Evolutionary conservation across 2,113 vertebrate genomes (phyloP).

Genomic region (Otis tarda): DNA sequence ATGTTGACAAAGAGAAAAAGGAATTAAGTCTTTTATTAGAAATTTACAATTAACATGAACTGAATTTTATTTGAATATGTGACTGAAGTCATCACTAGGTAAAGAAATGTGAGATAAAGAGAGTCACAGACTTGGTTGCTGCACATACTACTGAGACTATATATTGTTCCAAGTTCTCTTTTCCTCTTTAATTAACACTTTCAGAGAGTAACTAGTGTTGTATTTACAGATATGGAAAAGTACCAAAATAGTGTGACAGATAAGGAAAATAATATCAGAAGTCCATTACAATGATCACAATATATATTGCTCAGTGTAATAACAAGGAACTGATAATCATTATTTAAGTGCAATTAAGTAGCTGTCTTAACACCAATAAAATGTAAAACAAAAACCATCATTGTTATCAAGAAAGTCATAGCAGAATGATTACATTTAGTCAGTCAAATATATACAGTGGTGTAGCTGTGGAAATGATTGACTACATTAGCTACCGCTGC

Average conservation of each 20-base stretch:
- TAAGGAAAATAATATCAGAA: conserved; percentile 29
- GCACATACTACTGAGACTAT: background rate
- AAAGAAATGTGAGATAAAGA: background rate
- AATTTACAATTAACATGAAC: background rate
- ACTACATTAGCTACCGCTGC: background rate
- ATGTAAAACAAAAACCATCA: background rate
- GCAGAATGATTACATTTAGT: background rate
- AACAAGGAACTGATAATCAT: background rate
- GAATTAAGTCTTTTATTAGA: conserved; percentile 33
- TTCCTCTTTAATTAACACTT: conserved; percentile 16
- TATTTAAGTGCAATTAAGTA: background rate
- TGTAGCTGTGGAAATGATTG: background rate
- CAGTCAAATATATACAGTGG: background rate
- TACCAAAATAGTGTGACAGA: conserved; percentile 7
- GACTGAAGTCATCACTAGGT: background rate
- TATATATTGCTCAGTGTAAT: conserved; percentile 23
- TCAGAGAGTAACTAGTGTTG: background rate
- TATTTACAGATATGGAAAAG: background rate
- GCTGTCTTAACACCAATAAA: background rate
- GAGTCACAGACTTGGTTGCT: background rate
- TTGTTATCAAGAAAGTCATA: background rate
- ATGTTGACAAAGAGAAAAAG: background rate
- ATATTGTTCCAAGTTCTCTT: background rate
- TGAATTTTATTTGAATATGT: background rate
- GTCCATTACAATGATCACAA: conserved; percentile 25